Conservation (phyloP, 2,888 invertebrate genomes). For the Zootermopsis nevadensis region DNA sequence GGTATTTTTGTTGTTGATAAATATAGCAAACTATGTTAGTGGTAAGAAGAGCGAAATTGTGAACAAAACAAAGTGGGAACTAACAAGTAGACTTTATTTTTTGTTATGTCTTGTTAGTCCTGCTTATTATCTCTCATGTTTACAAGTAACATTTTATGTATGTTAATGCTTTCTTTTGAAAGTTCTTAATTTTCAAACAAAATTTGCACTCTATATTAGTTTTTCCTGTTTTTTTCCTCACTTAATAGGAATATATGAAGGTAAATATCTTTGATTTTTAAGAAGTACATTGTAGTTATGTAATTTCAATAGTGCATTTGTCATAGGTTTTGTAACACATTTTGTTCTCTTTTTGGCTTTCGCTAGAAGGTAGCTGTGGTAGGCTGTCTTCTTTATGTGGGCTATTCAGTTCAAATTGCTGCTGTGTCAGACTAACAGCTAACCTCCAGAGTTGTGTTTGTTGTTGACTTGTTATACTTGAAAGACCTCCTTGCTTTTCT, state of each 20-base stretch:
- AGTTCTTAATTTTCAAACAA: slow-evolving; percentile 1
- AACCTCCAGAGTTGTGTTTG: slow-evolving; percentile 30
- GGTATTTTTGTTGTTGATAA: slow-evolving; percentile 16
- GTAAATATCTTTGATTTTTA: slow-evolving; percentile 1
- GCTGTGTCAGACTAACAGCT: slow-evolving; percentile 22
- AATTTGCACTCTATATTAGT: slow-evolving; percentile 9
- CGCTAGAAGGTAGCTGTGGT: slow-evolving; percentile 48
- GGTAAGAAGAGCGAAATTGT: neutral
- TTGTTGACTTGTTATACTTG: slow-evolving; percentile 12
- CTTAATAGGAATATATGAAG: neutral
- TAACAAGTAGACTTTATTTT: neutral
- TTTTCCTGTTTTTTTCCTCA: neutral
- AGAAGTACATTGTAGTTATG: neutral
- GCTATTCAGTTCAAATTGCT: neutral
- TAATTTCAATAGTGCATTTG: slow-evolving; percentile 13
- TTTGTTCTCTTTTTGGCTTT: slow-evolving; percentile 49
- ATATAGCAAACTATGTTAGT: slow-evolving; percentile 8
- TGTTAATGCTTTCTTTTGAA: slow-evolving; percentile 1
- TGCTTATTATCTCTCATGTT: slow-evolving; percentile 10
- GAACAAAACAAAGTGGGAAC: slow-evolving; percentile 19
- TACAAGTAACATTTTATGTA: slow-evolving; percentile 1
- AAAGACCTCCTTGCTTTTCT: slow-evolving; percentile 44
- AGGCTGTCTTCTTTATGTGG: slow-evolving; percentile 34
- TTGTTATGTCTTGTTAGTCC: neutral
- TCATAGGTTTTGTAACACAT: neutral